Evolutionary conservation across 1,140 invertebrate species (phyloP), one percentile per base, ranked within the genome.

Genomic region (Cyclargus thomasi): DNA sequence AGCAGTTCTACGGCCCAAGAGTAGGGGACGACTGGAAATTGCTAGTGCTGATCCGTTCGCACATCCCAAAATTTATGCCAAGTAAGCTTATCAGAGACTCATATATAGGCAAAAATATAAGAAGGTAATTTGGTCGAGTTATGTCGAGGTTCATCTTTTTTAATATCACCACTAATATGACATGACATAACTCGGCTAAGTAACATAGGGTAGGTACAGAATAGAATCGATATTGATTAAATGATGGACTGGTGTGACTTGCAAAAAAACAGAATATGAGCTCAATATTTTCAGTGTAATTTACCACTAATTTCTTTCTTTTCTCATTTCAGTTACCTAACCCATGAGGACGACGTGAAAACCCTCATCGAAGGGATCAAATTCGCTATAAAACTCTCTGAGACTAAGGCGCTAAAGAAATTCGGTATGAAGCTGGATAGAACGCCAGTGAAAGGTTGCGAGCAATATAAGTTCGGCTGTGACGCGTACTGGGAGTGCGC

Each of bases 401-500:
- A 96, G 80, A 94, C 92, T 1, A 91, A 92, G 53, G 92, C 95
- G 0, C 89, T 97, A 64, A 92, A 93, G 77, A 92, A 91, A 22
- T 95, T 95, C 64, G 95, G 95, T 16, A 94, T 96, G 82, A 87
- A 93, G 21, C 80, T 96, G 65, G 94, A 96, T 79, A 92, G 90
- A 69, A 95, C 94, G 0, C 94, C 94, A 0, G 94, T 93, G 1
- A 91, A 92, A 70, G 95, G 94, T 18, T 97, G 96, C 77, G 93
- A 95, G 77, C 91, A 93, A 57, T 86, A 94, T 3, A 92, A 92
- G 53, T 95, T 95, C 63, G 95, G 94, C 0, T 94, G 93, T 65
- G 95, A 97, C 79, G 93, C 93, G 0, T 97, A 96, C 82, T 96
- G 96, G 95, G 93, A 94, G 78, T 97, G 96, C 74, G 95, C 95